Conservation (phyloP, 2,797 vertebrate genomes). For the Argya squamiceps region DNA sequence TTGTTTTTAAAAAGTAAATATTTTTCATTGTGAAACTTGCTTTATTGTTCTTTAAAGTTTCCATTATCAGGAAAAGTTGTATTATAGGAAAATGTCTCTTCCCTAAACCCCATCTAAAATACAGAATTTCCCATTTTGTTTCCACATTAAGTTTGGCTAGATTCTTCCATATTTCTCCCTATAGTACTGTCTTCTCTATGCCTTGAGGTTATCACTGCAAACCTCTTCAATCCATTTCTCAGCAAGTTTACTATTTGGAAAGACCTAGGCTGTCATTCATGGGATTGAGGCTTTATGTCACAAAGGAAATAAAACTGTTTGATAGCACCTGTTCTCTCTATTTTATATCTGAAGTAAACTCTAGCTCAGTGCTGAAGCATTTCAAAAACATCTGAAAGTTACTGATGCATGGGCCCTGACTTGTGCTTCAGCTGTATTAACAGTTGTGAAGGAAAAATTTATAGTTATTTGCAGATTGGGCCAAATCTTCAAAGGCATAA, state of each 20-base stretch:
- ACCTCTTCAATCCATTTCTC: not conserved
- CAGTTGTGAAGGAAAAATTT: not conserved
- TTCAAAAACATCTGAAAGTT: constrained; percentile 31
- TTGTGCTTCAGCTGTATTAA: not conserved
- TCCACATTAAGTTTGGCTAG: not conserved
- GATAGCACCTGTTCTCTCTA: constrained; percentile 17
- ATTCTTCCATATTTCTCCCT: not conserved
- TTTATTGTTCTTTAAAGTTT: not conserved
- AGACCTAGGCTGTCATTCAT: constrained; percentile 33
- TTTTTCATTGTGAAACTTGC: not conserved
- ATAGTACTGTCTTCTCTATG: not conserved
- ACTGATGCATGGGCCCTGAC: not conserved
- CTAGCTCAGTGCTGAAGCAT: not conserved
- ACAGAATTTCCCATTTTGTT: not conserved
- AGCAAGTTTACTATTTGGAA: constrained; percentile 23
- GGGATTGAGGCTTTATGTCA: constrained; percentile 29
- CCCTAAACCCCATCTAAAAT: not conserved
- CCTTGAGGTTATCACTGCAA: constrained; percentile 1
- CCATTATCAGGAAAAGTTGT: not conserved
- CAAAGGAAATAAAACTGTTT: constrained; percentile 51
- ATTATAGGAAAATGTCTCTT: not conserved
- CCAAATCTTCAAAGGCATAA: not conserved
- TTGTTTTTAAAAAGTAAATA: not conserved
- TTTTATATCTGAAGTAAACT: constrained; percentile 70
- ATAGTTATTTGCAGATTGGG: not conserved